These are phyloP conservation scores for Dromaius novaehollandiae DNA, from an alignment of 2,113 vertebrate species.

Conservation along the genomic window DNA sequence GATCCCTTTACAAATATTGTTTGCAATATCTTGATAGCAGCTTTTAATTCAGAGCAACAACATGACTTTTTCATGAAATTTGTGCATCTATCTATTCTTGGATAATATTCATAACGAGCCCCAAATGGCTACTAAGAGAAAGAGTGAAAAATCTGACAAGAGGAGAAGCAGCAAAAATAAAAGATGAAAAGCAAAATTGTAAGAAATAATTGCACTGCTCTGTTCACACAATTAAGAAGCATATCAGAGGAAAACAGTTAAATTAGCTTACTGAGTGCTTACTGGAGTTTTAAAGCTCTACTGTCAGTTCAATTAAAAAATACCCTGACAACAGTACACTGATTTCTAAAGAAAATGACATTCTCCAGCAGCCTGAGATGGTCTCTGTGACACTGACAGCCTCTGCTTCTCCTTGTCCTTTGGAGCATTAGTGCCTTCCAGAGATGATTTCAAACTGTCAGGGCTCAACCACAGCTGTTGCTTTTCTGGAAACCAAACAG, in stretches of 20 bases:
- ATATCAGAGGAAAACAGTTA: constrained; percentile 55
- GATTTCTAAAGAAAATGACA: constrained; percentile 72
- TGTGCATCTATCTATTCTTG: neutral
- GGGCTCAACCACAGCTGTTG: constrained; percentile 59
- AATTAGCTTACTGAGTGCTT: constrained; percentile 40
- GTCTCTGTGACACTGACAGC: constrained; percentile 75
- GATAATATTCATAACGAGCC: neutral
- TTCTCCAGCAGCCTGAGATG: constrained; percentile 67
- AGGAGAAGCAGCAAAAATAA: constrained; percentile 6
- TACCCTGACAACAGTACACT: constrained; percentile 33
- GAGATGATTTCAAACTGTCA: constrained; percentile 58
- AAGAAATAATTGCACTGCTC: constrained; percentile 26
- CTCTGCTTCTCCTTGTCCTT: constrained; percentile 34
- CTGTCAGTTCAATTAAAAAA: constrained; percentile 64
- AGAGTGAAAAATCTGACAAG: neutral
- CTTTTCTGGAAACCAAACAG: constrained; percentile 64
- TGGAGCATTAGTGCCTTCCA: constrained; percentile 36
- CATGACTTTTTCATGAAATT: neutral
- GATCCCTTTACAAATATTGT: neutral
- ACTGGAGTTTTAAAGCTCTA: constrained; percentile 52
- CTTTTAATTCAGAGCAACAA: neutral
- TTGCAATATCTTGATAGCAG: neutral
- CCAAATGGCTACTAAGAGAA: constrained; percentile 17
- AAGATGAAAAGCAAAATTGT: neutral
- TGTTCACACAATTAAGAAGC: constrained; percentile 11